Evolutionary conservation across 2,888 invertebrate genomes (phyloP).

Genomic region (Arge pagana): DNA sequence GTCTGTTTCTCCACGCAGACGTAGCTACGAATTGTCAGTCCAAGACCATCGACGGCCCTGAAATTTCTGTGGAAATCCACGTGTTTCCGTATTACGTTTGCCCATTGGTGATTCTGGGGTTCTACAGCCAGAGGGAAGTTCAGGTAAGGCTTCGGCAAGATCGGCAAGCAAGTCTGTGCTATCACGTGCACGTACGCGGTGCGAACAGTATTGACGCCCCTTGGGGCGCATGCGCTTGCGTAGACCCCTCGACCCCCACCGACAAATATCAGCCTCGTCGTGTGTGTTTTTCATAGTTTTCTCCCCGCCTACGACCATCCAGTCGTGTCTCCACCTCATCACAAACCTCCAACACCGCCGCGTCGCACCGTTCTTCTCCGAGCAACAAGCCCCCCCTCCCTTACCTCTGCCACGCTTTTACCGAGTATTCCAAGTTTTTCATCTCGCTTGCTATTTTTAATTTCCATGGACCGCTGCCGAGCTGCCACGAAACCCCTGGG

Average conservation of each 20-base stretch:
- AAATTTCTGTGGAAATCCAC: not conserved
- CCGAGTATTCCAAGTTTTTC: slow-evolving; percentile 41
- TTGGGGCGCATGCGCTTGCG: slow-evolving; percentile 48
- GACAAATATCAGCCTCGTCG: slow-evolving; percentile 26
- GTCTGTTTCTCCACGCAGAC: not conserved
- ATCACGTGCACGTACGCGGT: not conserved
- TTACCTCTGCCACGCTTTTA: not conserved
- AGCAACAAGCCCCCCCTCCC: not conserved
- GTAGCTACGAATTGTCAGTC: not conserved
- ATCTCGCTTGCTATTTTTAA: slow-evolving; percentile 42
- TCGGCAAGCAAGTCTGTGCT: not conserved
- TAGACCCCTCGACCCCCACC: slow-evolving; percentile 33
- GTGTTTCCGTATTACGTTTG: not conserved
- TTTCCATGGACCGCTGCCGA: slow-evolving; percentile 30
- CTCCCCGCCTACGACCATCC: slow-evolving; percentile 23
- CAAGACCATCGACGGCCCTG: not conserved
- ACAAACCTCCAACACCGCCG: slow-evolving; percentile 10
- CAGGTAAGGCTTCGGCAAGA: not conserved
- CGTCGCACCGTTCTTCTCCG: not conserved
- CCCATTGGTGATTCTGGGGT: too few relatives aligned
- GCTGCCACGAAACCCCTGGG: not conserved
- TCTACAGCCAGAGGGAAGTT: too few relatives aligned
- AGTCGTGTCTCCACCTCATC: slow-evolving; percentile 16
- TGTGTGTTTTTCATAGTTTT: slow-evolving; percentile 32
- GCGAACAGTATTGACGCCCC: slow-evolving; percentile 51